Conservation (phyloP, 1,140 invertebrate species). For the Psilanteris sp. region DNA sequence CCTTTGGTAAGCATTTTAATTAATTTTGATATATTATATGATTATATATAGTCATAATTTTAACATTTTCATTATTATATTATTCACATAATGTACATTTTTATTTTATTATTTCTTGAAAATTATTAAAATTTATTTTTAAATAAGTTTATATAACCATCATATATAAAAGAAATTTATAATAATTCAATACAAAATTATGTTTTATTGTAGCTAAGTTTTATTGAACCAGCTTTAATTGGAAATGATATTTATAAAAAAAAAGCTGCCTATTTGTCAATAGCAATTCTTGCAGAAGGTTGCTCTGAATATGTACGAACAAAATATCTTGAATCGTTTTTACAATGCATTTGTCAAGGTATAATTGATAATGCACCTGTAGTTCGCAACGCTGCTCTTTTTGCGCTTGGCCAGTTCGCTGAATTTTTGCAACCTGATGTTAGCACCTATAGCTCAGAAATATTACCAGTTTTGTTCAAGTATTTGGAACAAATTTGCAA, state of each 20-base stretch:
- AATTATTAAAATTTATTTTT: too few species aligned
- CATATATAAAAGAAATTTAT: too few species aligned
- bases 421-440: slow-evolving; percentile 89
- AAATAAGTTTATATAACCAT: too few species aligned
- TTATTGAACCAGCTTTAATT: slow-evolving; percentile 83
- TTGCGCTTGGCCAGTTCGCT: slow-evolving; percentile 90
- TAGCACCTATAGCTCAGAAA: slow-evolving; percentile 84
- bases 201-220: slow-evolving; percentile 81
- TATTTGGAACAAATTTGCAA: slow-evolving; percentile 83
- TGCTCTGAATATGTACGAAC: slow-evolving; percentile 87
- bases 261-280: slow-evolving; percentile 86
- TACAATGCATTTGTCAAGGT: slow-evolving; percentile 86
- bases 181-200: too few species aligned
- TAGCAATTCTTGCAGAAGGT: slow-evolving; percentile 89
- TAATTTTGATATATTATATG: too few species aligned
- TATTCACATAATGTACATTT: too few species aligned
- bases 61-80: too few species aligned
- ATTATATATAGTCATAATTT: too few species aligned
- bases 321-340: slow-evolving; percentile 86
- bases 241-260: slow-evolving; percentile 82
- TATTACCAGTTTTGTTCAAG: slow-evolving; percentile 88
- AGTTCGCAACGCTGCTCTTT: slow-evolving; percentile 88
- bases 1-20: slow-evolving; percentile 84
- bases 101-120: too few species aligned
- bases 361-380: slow-evolving; percentile 83